Percentiles rank a stretch among this genome's conserved stretches.
These are phyloP conservation scores for Kryphioiulus occultus DNA, from an alignment of 2,888 invertebrate genomes.

Conservation along the genomic window DNA sequence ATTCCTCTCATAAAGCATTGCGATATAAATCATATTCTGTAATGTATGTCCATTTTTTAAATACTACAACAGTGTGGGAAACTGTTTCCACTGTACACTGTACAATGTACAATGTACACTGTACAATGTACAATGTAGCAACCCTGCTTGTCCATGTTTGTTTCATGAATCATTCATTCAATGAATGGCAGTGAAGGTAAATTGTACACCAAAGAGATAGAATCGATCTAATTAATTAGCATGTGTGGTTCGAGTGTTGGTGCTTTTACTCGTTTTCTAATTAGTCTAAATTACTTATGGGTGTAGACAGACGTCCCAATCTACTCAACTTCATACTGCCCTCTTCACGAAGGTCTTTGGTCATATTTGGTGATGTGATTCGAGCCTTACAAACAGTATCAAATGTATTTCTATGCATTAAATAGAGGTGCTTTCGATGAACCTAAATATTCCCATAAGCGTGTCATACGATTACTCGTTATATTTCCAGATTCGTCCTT, in stretches of 20 bases:
- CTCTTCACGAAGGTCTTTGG: not conserved
- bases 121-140: not conserved
- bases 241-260: not conserved
- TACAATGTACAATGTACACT: no score
- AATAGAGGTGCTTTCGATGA: not conserved
- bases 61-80: no score
- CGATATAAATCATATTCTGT: no score
- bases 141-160: not conserved
- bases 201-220: not conserved
- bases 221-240: not conserved
- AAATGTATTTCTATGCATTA: not conserved
- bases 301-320: not conserved
- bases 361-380: not conserved
- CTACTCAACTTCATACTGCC: not conserved
- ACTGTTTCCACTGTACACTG: no score
- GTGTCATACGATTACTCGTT: not conserved
- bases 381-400: not conserved
- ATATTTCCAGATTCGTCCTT: not conserved
- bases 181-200: constrained; percentile 11
- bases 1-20: no score
- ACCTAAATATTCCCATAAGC: not conserved
- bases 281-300: constrained; percentile 2
- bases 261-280: not conserved
- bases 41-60: no score
- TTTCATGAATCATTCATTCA: constrained; percentile 15